Evolutionary conservation across 2,113 vertebrate genomes (phyloP).

Genomic region (Gallinago undulata): DNA sequence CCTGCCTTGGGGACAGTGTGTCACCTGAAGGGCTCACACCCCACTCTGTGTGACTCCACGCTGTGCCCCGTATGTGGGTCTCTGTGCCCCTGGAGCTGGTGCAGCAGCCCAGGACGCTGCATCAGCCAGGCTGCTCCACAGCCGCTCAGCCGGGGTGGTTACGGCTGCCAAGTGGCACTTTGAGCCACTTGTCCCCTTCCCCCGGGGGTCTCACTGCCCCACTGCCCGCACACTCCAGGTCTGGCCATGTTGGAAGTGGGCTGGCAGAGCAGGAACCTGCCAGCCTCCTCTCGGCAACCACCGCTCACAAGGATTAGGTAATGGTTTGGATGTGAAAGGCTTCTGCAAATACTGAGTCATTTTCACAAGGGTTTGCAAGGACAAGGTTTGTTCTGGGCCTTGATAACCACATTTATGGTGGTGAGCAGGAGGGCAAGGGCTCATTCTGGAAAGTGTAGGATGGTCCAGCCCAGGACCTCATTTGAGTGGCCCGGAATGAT

Average conservation of each 20-base stretch:
- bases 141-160: rapidly evolving
- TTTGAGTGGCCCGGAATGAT: background rate
- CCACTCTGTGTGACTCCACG: rapidly evolving
- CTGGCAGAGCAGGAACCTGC: background rate
- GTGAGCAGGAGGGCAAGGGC: background rate
- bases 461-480: background rate
- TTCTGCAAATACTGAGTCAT: conserved; percentile 38
- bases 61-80: rapidly evolving
- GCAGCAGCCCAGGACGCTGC: background rate
- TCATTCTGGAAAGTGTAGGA: background rate
- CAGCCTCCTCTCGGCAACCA: background rate
- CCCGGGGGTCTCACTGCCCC: rapidly evolving
- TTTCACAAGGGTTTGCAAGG: background rate
- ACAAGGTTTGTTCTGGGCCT: background rate
- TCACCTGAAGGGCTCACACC: background rate
- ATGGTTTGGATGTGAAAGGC: background rate
- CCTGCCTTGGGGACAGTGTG: background rate
- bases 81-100: rapidly evolving
- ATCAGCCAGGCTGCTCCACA: background rate
- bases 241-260: rapidly evolving
- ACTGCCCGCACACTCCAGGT: background rate
- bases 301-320: background rate
- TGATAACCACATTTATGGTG: background rate
- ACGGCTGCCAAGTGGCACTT: background rate
- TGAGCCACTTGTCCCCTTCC: background rate